Percentiles rank a stretch among this genome's conserved stretches.
phyloP scores from a whole-genome alignment of 2,888 invertebrate species.

The Tetramorium bicarinatum region DNA sequence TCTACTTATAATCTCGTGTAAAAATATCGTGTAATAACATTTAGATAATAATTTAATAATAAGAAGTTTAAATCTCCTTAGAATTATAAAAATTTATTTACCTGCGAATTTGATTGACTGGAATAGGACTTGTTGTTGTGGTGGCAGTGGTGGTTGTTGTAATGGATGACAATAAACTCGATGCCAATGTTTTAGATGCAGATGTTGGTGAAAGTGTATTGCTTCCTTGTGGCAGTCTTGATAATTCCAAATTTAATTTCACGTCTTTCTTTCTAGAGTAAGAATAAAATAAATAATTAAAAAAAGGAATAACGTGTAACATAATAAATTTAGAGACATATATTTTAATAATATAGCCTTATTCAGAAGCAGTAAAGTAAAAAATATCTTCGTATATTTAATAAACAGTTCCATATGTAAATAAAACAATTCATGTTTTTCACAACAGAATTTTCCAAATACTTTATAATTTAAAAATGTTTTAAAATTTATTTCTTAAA shows the following conservation, averaged over 20 bases:
- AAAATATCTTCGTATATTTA: slow-evolving; percentile 3
- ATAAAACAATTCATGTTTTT: neutral
- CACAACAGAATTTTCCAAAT: neutral
- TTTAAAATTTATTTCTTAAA: neutral
- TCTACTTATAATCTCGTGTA: slow-evolving; percentile 6
- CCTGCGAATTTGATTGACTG: slow-evolving; percentile 85
- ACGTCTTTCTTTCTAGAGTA: slow-evolving; percentile 83
- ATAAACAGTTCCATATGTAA: neutral
- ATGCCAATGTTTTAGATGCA: slow-evolving; percentile 80
- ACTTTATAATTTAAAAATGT: neutral
- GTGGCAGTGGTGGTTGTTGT: slow-evolving; percentile 86
- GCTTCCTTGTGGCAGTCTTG: slow-evolving; percentile 84
- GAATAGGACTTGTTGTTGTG: slow-evolving; percentile 87
- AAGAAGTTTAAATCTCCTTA: neutral
- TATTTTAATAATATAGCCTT: neutral
- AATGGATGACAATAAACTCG: slow-evolving; percentile 80
- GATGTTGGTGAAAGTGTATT: slow-evolving; percentile 82
- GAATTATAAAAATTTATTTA: slow-evolving; percentile 71
- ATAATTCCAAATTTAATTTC: slow-evolving; percentile 84
- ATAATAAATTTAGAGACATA: slow-evolving; percentile 1
- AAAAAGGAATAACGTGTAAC: slow-evolving; percentile 41
- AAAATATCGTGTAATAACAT: neutral
- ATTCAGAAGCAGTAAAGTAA: neutral
- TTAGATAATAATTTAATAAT: slow-evolving; percentile 25
- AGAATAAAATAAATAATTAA: slow-evolving; percentile 70